Evolutionary conservation across 2,113 vertebrate genomes (phyloP), one percentile per base, ranked within the genome.

Genomic region (Drymodes brunneopygia): DNA sequence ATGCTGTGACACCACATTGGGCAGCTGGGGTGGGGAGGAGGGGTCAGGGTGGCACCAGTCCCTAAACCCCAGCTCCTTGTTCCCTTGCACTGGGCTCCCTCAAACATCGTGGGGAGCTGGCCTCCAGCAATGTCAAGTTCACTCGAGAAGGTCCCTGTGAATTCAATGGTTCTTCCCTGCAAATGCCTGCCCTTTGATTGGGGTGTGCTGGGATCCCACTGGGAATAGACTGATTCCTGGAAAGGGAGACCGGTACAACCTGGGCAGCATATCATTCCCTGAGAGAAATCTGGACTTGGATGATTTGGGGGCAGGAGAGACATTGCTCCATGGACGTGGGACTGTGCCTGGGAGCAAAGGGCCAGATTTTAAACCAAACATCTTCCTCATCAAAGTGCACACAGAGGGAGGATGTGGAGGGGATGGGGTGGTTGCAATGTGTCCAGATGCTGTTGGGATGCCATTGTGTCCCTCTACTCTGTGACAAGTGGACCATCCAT

Each of bases 41-140:
- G 66, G 53, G 44, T 45, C 3, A 21, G 60, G 18, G 31, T 20
- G 17, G 31, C 27, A 5, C 21, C 4, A 2, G 60, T 53, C 61
- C 82, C 64, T 42, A 1, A 40, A 16, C 35, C n/a, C 58, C 13
- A 2, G 17, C 51, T 86, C 54, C 70, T 38, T 20, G 15, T 18
- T 67, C 58, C 53, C 40, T 48, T 51, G 81, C 44, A 14, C 35
- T 50, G 60, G 51, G 65, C 25, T 93, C 60, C 64, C 44, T 50
- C 0, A 0, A 21, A 62, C 3, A 2, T 23, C 83, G 58, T 6
- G 0, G 57, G 62, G 42, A 65, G 10, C 48, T 0, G 0, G 12
- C 38, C 35, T 74, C 47, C 0, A 0, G 61, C 1, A 6, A 15
- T 22, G 50, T 18, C 1, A 1, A 31, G 24, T 71, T 91, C 60